A percentile compares a stretch with the other conserved stretches of the same genome.
Conservation (phyloP, 2,888 invertebrate species). For the Ennomos quercinarius region DNA sequence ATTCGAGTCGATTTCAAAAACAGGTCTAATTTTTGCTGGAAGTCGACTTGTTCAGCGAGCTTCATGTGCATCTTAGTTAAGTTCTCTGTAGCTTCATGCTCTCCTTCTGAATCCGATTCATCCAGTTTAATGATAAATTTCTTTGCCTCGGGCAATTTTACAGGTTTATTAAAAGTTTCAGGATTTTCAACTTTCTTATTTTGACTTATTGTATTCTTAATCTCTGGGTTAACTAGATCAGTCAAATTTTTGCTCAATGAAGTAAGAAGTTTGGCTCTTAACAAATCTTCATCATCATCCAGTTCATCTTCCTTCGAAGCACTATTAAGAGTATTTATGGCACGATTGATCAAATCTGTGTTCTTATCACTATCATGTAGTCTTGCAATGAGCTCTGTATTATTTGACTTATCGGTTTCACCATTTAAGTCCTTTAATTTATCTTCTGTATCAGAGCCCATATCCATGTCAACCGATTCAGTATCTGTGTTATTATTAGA, state of each 20-base stretch:
- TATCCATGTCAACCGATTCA: slow-evolving; percentile 83
- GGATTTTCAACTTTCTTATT: slow-evolving; percentile 36
- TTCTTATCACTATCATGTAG: slow-evolving; percentile 25
- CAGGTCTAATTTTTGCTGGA: slow-evolving; percentile 75
- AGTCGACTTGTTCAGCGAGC: slow-evolving; percentile 72
- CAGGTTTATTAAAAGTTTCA: slow-evolving; percentile 35
- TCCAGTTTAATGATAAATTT: slow-evolving; percentile 76
- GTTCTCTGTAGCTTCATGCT: slow-evolving; percentile 81
- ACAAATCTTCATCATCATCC: slow-evolving; percentile 87
- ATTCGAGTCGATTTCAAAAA: slow-evolving; percentile 76
- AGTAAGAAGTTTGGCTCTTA: slow-evolving; percentile 85
- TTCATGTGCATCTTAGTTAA: slow-evolving; percentile 82
- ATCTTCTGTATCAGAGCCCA: slow-evolving; percentile 76
- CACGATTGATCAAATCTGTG: slow-evolving; percentile 27
- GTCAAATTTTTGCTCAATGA: slow-evolving; percentile 86
- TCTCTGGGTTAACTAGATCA: slow-evolving; percentile 61
- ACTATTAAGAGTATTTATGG: slow-evolving; percentile 26
- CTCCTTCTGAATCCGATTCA: slow-evolving; percentile 80
- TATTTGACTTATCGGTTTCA: slow-evolving; percentile 26
- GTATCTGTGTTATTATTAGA: slow-evolving; percentile 76
- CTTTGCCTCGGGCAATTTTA: slow-evolving; percentile 60
- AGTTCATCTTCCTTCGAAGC: slow-evolving; percentile 63
- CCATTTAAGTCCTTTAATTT: slow-evolving; percentile 60
- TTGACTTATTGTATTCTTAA: slow-evolving; percentile 49
- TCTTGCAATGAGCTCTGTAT: slow-evolving; percentile 19